Evolutionary conservation across 2,113 vertebrate genomes (phyloP).

Genomic region (Syngnathoides biaculeatus): DNA sequence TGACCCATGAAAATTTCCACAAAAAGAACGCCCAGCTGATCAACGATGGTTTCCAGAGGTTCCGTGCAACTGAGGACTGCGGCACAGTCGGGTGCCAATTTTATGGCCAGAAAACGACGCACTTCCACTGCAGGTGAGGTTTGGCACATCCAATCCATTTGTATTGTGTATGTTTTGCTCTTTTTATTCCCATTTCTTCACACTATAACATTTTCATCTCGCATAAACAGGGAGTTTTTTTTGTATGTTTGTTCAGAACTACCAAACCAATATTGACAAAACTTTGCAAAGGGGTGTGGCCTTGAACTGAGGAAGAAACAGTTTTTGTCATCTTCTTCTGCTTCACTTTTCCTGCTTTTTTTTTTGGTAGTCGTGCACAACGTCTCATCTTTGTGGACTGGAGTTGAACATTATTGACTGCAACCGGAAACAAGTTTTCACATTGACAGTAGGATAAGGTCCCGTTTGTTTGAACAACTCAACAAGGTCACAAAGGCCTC

Average conservation of each 20-base stretch:
- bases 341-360: not conserved
- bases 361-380: not conserved
- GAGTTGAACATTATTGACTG: not conserved
- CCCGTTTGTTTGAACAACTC: too few relatives aligned
- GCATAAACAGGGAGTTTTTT: not conserved
- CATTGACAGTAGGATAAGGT: not conserved
- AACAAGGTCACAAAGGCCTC: too few relatives aligned
- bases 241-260: not conserved
- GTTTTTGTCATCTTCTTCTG: not conserved
- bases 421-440: not conserved
- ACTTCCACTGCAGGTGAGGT: slow-evolving; percentile 96
- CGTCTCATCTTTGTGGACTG: not conserved
- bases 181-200: not conserved
- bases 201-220: not conserved
- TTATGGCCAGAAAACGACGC: slow-evolving; percentile 97
- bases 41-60: slow-evolving; percentile 98
- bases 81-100: slow-evolving; percentile 94
- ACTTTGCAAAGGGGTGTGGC: not conserved
- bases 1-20: slow-evolving; percentile 99
- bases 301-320: too few relatives aligned
- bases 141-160: not conserved
- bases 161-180: not conserved
- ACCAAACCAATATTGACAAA: not conserved
- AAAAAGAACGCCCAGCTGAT: slow-evolving; percentile 99
- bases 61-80: slow-evolving; percentile 95